A percentile compares a stretch with the other conserved stretches of the same genome.
phyloP scores from a whole-genome alignment of 1,140 invertebrate genomes.

The Drosophila micromelanica region DNA sequence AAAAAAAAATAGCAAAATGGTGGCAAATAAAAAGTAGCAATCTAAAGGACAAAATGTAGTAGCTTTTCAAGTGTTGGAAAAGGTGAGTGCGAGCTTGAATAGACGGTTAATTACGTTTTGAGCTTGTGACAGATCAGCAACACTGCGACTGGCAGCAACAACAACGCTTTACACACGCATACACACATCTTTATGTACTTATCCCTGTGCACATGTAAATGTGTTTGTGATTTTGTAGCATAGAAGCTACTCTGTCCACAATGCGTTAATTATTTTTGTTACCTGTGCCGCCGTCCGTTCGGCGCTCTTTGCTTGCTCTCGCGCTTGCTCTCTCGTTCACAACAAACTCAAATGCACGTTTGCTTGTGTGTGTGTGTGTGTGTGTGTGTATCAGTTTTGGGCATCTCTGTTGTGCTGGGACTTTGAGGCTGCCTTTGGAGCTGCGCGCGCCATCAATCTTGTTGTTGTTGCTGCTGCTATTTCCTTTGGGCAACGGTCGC shows the following conservation, averaged over 20 bases:
- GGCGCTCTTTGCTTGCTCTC: constrained; percentile 14
- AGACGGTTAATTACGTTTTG: constrained; percentile 3
- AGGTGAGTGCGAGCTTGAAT: not conserved
- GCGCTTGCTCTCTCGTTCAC: constrained; percentile 2
- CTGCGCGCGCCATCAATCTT: constrained; percentile 50
- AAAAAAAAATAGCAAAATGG: not conserved
- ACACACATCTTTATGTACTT: not conserved
- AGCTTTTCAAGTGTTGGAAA: not conserved
- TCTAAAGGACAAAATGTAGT: not conserved
- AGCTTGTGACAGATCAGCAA: constrained; percentile 18
- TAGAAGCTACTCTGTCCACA: constrained; percentile 29
- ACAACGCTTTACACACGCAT: not conserved
- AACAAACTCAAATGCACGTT: constrained; percentile 1
- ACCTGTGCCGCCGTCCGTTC: constrained; percentile 41
- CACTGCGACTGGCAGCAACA: constrained; percentile 16
- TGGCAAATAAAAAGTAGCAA: not conserved
- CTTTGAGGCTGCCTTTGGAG: constrained; percentile 32
- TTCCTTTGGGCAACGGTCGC: constrained; percentile 49
- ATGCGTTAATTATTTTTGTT: constrained; percentile 59
- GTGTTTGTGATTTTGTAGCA: constrained; percentile 20
- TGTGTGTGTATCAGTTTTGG: constrained; percentile 31
- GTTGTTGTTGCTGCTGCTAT: constrained; percentile 15
- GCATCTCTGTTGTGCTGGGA: constrained; percentile 20
- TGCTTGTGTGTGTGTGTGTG: constrained; percentile 6
- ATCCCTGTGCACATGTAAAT: not conserved